Evolutionary conservation across 2,113 vertebrate species (phyloP), one percentile per base, ranked within the genome.

Genomic region (Pterocles burchelli): DNA sequence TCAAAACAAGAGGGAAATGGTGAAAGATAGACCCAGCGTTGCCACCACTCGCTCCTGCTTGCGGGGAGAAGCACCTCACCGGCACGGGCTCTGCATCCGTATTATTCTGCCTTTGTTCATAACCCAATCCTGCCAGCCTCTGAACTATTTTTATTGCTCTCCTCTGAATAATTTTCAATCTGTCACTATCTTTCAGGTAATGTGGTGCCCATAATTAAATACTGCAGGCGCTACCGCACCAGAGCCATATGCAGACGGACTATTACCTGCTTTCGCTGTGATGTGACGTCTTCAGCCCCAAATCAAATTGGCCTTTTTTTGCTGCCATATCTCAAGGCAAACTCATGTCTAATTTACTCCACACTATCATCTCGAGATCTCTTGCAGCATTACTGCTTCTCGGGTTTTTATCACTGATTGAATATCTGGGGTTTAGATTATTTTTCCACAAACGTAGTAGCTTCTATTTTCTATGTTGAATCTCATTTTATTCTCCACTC

Each of bases 161-260:
- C 94, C 90, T 93, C 93, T 95, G 93, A 97, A 96, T 97, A 96
- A 95, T 97, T 94, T 96, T 96, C 93, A 95, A 85, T 94, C 97
- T 95, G 95, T 95, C 96, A 92, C 88, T 96, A 93, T 92, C 93
- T 95, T 96, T 95, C 90, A 95, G 94, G 94, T 93, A 95, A 95
- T 58, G 91, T 58, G 90, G 96, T 94, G 80, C 80, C 94, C 90
- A 75, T 97, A 95, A 97, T 97, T 97, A 97, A 97, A 97, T 94
- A 96, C 93, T 95, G 93, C 95, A 97, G 96, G 91, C 88, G 11
- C 89, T 93, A 75, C 85, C 0, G 88, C 92, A 58, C 90, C 91
- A 91, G 85, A 97, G 91, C 95, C 93, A 88, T 96, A 93, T 91
- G 93, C 88, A 88, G 94, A 85, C 55, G 63, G 86, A 71, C 91